phyloP scores from a whole-genome alignment of 2,888 invertebrate species.

The Drosophila formosana region DNA sequence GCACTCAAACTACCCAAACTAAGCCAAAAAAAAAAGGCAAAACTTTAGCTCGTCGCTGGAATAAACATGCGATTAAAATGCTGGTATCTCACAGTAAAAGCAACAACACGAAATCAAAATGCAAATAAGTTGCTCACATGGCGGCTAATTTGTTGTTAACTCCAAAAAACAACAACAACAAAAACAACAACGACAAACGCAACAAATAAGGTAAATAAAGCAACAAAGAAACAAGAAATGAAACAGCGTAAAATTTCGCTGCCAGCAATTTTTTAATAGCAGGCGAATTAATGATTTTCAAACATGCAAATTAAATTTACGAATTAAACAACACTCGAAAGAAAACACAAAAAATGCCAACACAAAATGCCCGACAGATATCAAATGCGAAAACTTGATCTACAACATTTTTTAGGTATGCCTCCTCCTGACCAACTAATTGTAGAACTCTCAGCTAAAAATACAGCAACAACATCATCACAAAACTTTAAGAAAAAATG shows the following conservation, averaged over 20 bases:
- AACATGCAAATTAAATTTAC: constrained; percentile 65
- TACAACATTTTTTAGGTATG: constrained; percentile 41
- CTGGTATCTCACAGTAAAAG: constrained; percentile 17
- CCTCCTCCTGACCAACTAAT: constrained; percentile 55
- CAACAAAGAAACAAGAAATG: constrained; percentile 31
- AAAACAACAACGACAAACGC: neutral
- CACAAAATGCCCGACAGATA: constrained; percentile 36
- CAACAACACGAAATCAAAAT: constrained; percentile 42
- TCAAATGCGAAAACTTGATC: constrained; percentile 55
- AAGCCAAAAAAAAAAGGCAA: constrained; percentile 13
- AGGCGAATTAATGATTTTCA: constrained; percentile 64
- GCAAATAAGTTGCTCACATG: constrained; percentile 54
- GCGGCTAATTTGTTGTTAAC: constrained; percentile 46
- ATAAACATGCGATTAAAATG: constrained; percentile 42
- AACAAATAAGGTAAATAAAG: constrained; percentile 10
- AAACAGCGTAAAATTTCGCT: constrained; percentile 57
- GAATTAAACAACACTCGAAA: constrained; percentile 37
- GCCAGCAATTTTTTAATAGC: constrained; percentile 53
- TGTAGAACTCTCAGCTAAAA: constrained; percentile 41
- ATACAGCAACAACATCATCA: constrained; percentile 15
- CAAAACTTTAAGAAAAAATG: constrained; percentile 8
- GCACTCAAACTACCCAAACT: constrained; percentile 50
- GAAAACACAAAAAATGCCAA: constrained; percentile 22
- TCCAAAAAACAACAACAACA: constrained; percentile 9
- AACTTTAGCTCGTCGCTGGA: constrained; percentile 13